Evolutionary conservation across 1,140 invertebrate species (phyloP), one percentile per base, ranked within the genome.

Genomic region (Steinernema khuongi): DNA sequence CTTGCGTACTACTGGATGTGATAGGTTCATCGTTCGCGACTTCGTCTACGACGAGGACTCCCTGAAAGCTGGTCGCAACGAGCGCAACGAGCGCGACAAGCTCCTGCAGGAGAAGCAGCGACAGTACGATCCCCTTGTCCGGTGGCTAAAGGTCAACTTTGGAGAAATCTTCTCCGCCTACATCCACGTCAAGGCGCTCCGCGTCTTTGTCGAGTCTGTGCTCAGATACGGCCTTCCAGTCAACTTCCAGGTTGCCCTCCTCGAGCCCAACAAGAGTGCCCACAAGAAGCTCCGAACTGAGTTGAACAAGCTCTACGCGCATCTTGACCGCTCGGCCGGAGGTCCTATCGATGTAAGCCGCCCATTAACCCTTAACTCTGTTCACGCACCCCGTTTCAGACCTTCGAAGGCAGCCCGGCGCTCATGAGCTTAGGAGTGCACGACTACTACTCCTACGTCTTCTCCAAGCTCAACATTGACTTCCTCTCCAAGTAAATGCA

Each of bases 61-160:
- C 85, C 87, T 99, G 79, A 91, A 92, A 43, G 94, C 94, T 83
- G 96, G 96, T 79, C 96, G 96, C 88, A 96, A 92, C 87, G 95
- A 99, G n/a, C 36, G 36, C 36, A 41, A 41, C 36, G 36, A 7
- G 89, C 92, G 97, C 81, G 94, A 93, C 68, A 96, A 96, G 85
- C 89, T 99, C 68, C 93, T 94, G 71, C 94, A 93, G 70, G 95
- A 99, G 86, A 97, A 98, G 88, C 97, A 97, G 89, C 96, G 97
- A 86, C 94, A 97, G 88, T 86, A 94, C 92, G 94, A 94, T 68
- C 94, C 94, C 1, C 87, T 98, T 71, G 94, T 97, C 68, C 90
- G 96, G 86, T 99, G 96, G 96, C 87, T 99, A 79, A 98, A 97
- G 88, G 94, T 99, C 60, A 99, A 99, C 88, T 99, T 99, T 88